phyloP scores from a whole-genome alignment of 2,888 invertebrate species.

The Stratiomys singularior region DNA sequence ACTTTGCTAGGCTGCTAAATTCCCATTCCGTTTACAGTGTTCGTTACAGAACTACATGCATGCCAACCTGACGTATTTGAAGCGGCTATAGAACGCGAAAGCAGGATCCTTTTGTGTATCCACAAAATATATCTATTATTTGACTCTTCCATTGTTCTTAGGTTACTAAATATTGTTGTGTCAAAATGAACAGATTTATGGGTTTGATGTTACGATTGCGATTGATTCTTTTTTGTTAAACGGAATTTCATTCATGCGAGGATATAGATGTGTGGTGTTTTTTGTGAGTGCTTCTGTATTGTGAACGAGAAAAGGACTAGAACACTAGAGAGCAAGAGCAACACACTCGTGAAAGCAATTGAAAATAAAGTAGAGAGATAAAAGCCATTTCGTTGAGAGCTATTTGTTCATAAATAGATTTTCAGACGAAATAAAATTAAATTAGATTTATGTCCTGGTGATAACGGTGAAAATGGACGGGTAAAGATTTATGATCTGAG shows the following conservation, averaged over 20 bases:
- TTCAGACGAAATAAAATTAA: background rate
- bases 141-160: background rate
- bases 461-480: background rate
- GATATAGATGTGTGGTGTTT: too few species aligned
- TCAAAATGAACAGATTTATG: constrained; percentile 25
- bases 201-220: constrained; percentile 2
- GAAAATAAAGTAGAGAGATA: too few species aligned
- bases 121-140: background rate
- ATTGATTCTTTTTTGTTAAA: constrained; percentile 16
- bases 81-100: too few species aligned
- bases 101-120: too few species aligned
- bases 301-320: too few species aligned
- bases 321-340: too few species aligned
- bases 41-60: background rate
- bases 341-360: too few species aligned
- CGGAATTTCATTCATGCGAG: background rate
- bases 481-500: too few species aligned
- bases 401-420: too few species aligned
- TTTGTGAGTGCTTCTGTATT: too few species aligned
- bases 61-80: background rate
- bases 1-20: background rate
- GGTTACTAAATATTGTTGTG: constrained; percentile 9
- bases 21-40: background rate
- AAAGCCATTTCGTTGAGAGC: too few species aligned
- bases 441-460: background rate